These are phyloP conservation scores for Megaustenia siamemsis DNA, from an alignment of 2,888 invertebrate genomes.

Conservation along the genomic window DNA sequence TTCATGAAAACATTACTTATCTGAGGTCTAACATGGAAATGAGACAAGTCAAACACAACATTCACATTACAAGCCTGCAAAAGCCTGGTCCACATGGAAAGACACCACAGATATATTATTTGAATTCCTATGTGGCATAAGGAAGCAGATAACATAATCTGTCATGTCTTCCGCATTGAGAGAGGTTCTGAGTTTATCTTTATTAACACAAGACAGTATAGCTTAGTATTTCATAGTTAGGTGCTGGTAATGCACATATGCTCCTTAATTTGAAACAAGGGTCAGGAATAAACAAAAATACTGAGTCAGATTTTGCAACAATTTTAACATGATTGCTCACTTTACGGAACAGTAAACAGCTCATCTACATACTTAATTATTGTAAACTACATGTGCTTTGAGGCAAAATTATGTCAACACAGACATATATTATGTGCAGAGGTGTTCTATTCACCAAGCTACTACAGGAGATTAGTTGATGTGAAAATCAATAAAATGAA, in stretches of 20 bases:
- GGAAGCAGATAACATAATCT: background rate
- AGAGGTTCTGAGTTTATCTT: background rate
- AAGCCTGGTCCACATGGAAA: background rate
- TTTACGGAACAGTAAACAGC: background rate
- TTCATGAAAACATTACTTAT: background rate
- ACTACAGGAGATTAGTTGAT: background rate
- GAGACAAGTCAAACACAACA: slow-evolving; percentile 40
- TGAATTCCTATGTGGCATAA: background rate
- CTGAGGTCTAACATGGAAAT: slow-evolving; percentile 48
- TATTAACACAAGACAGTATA: background rate
- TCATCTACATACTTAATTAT: background rate
- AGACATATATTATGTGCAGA: background rate
- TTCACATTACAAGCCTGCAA: slow-evolving; percentile 11
- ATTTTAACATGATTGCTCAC: background rate
- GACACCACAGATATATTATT: background rate
- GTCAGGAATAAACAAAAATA: background rate
- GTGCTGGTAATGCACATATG: background rate
- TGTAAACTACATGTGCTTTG: slow-evolving; percentile 9
- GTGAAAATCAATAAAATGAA: background rate
- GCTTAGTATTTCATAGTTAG: background rate
- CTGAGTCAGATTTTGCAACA: background rate
- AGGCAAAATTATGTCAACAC: background rate
- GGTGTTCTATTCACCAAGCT: background rate
- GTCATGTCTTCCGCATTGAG: background rate
- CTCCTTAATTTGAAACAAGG: background rate